Percentiles rank a stretch among this genome's conserved stretches.
Conservation (phyloP, 2,113 vertebrate species). For the Paramisgurnus dabryanus region DNA sequence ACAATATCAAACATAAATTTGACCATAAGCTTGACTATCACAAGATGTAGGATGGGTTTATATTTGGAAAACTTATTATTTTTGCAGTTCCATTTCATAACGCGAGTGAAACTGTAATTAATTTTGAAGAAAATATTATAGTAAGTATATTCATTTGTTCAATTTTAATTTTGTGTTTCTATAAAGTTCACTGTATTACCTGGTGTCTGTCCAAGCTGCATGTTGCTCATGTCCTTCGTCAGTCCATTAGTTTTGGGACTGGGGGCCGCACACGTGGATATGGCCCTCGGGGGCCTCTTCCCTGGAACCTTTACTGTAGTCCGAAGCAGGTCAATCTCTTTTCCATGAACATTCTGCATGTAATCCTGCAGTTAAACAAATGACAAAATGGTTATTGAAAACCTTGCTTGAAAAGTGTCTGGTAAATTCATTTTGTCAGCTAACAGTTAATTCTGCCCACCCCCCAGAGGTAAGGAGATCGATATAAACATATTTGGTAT, state of each 20-base stretch:
- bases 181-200: constrained; percentile 70
- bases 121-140: no score
- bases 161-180: no score
- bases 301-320: constrained; percentile 98
- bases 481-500: constrained; percentile 23
- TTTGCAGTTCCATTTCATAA: no score
- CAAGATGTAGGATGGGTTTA: no score
- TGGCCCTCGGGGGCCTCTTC: constrained; percentile 92
- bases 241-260: constrained; percentile 93
- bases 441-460: constrained; percentile 23
- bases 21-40: no score
- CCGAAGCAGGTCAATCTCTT: constrained; percentile 92
- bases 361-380: constrained; percentile 82
- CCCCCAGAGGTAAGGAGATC: constrained; percentile 14
- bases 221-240: constrained; percentile 91
- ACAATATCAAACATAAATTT: no score
- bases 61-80: no score
- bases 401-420: constrained; percentile 24
- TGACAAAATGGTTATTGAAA: background rate
- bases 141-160: no score
- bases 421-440: constrained; percentile 21
- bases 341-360: constrained; percentile 98
- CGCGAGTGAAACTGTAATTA: no score
- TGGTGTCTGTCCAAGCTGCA: constrained; percentile 87
- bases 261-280: constrained; percentile 86